phyloP scores from a whole-genome alignment of 1,140 invertebrate genomes.

The Popillia japonica region DNA sequence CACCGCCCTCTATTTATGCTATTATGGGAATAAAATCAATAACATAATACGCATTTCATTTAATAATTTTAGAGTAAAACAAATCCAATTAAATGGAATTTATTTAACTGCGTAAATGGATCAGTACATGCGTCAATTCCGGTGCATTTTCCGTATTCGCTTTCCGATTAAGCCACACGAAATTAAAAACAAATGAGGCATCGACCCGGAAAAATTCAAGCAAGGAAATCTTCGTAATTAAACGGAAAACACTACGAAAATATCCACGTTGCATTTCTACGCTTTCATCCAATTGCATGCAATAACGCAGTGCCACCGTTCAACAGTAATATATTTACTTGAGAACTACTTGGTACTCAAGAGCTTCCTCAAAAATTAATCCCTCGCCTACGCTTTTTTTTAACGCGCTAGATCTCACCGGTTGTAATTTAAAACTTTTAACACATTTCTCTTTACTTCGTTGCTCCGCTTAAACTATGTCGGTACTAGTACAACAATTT shows the following conservation, averaged over 20 bases:
- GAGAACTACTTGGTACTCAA: not conserved
- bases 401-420: not conserved
- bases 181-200: not conserved
- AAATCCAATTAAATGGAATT: not conserved
- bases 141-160: not conserved
- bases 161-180: not conserved
- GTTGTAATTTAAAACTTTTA: slow-evolving; percentile 23
- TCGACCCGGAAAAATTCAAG: not conserved
- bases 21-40: too few species aligned
- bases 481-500: too few species aligned
- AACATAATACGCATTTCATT: not conserved
- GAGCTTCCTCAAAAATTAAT: slow-evolving; percentile 15
- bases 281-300: not conserved
- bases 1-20: too few species aligned
- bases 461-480: slow-evolving; percentile 5
- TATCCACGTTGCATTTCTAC: not conserved
- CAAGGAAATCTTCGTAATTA: not conserved
- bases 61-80: not conserved
- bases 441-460: slow-evolving; percentile 5
- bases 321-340: not conserved
- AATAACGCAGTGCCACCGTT: not conserved
- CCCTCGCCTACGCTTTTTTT: slow-evolving; percentile 30
- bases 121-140: not conserved
- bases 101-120: not conserved
- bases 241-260: not conserved